Percentiles rank a stretch among this genome's conserved stretches.
Conservation (phyloP, 2,113 vertebrate genomes). For the Calcarius ornatus region DNA sequence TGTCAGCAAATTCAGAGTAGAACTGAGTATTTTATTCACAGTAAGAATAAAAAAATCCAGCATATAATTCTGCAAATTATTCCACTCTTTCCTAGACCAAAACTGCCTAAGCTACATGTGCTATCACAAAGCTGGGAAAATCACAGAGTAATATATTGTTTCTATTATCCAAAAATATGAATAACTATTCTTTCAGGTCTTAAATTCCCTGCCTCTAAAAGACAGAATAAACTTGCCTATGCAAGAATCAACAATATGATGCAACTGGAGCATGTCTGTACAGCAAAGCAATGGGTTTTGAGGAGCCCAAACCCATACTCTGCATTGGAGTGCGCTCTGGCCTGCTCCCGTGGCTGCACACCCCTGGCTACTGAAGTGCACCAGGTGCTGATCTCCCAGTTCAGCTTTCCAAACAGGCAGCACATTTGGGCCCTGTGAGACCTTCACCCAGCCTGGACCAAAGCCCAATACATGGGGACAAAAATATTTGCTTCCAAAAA, state of each 20-base stretch:
- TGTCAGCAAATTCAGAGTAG: background rate
- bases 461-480: background rate
- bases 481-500: background rate
- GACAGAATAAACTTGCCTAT: background rate
- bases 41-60: background rate
- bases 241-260: background rate
- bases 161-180: background rate
- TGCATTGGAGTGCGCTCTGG: background rate
- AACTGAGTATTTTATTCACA: background rate
- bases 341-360: background rate
- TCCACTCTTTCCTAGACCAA: background rate
- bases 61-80: background rate
- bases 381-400: background rate
- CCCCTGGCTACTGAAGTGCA: fast-evolving
- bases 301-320: background rate
- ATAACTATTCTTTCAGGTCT: background rate
- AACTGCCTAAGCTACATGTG: background rate
- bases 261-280: background rate
- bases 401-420: background rate
- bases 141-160: background rate
- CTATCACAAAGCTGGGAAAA: background rate
- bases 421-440: background rate
- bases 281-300: background rate
- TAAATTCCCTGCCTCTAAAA: background rate
- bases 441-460: background rate